phyloP scores from a whole-genome alignment of 64 coral and sea anemone species.

The Montipora efflorescens region DNA sequence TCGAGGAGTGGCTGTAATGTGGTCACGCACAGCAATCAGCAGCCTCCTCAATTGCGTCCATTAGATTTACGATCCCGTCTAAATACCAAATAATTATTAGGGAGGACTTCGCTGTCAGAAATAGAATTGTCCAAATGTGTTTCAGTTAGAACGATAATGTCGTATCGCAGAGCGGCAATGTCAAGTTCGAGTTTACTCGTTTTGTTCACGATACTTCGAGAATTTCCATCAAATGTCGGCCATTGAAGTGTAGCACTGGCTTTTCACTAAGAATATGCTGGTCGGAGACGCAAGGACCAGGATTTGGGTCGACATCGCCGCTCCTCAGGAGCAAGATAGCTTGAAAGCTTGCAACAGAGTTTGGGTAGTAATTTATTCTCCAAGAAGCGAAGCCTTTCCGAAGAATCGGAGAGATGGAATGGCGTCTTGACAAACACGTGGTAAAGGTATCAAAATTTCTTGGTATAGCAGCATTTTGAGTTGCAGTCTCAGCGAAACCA shows the following conservation, averaged over 20 bases:
- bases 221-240: background rate
- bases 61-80: no score
- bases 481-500: background rate
- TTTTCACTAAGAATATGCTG: background rate
- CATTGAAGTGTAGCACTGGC: background rate
- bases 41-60: no score
- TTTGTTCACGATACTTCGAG: background rate
- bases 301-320: background rate
- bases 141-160: no score
- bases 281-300: background rate
- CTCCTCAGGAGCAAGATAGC: background rate
- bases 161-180: no score
- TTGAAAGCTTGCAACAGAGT: background rate
- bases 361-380: constrained; percentile 12
- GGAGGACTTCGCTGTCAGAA: no score
- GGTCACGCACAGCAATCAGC: no score
- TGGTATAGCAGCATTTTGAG: constrained; percentile 14
- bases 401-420: background rate
- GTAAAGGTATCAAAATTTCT: constrained; percentile 3
- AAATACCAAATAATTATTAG: no score
- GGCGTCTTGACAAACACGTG: constrained; percentile 5
- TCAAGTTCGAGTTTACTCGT: background rate
- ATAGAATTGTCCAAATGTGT: no score
- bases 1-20: no score
- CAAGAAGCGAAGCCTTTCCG: constrained; percentile 8